A percentile compares a stretch with the other conserved stretches of the same genome.
phyloP scores from a whole-genome alignment of 2,113 vertebrate genomes.

The Otolemur garnettii region DNA sequence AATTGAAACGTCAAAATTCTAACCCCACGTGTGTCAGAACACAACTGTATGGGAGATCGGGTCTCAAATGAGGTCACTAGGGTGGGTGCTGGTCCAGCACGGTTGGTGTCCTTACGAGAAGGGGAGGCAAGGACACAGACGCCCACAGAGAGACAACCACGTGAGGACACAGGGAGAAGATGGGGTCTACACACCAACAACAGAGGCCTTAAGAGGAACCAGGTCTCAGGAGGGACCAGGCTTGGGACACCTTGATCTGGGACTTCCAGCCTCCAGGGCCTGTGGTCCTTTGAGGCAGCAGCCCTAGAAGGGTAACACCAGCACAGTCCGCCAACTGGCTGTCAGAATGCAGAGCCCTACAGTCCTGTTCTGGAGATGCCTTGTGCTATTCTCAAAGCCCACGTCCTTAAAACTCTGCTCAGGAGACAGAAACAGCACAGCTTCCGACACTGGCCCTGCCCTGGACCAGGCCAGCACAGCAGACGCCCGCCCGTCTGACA shows the following conservation, averaged over 20 bases:
- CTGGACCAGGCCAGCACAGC: neutral
- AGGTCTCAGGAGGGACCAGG: fast-evolving
- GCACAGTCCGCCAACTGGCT: neutral
- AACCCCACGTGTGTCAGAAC: neutral
- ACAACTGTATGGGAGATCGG: neutral
- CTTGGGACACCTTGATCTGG: too few species aligned
- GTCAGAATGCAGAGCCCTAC: neutral
- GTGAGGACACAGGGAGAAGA: neutral
- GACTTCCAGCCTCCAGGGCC: neutral
- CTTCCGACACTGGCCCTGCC: neutral
- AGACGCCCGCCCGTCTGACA: fast-evolving
- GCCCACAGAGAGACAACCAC: neutral
- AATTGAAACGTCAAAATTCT: neutral
- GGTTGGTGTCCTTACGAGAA: neutral
- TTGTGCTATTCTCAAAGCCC: neutral
- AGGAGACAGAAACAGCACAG: neutral
- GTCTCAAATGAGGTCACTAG: neutral
- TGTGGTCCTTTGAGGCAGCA: fast-evolving
- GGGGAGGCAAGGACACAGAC: neutral
- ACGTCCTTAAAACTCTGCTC: neutral
- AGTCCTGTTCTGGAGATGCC: neutral
- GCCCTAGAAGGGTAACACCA: neutral
- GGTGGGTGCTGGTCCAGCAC: neutral
- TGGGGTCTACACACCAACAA: neutral
- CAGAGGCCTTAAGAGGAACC: neutral